A percentile compares a stretch with the other conserved stretches of the same genome.
These are phyloP conservation scores for Esox lucius DNA, from an alignment of 2,797 vertebrate species.

Conservation along the genomic window DNA sequence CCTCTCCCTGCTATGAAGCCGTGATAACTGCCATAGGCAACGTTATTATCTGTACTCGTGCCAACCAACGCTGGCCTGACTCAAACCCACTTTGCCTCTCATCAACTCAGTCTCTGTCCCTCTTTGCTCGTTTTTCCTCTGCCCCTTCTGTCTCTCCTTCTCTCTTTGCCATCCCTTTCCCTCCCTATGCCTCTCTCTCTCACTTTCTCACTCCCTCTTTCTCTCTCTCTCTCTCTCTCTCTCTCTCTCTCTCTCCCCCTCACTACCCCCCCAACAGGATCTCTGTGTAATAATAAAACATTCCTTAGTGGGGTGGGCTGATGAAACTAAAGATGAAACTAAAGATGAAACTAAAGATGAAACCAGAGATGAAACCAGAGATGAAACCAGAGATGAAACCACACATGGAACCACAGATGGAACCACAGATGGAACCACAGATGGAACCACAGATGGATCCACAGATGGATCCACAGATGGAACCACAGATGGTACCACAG, in stretches of 20 bases:
- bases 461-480: no score
- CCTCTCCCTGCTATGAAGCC: slow-evolving; percentile 23
- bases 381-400: no score
- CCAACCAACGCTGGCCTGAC: slow-evolving; percentile 38
- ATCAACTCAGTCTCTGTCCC: slow-evolving; percentile 35
- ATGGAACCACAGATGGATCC: no score
- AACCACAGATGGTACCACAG: no score
- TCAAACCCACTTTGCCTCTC: slow-evolving; percentile 25
- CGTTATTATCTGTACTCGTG: slow-evolving; percentile 50
- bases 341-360: no score
- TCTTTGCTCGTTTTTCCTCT: neutral
- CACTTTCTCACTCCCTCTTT: slow-evolving; percentile 6
- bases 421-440: no score
- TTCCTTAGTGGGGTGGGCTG: neutral
- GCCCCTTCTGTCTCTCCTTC: neutral
- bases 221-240: neutral
- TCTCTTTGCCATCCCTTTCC: slow-evolving; percentile 8
- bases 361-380: no score
- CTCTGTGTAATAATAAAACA: neutral
- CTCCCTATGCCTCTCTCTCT: slow-evolving; percentile 19
- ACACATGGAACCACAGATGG: no score
- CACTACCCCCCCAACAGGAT: neutral
- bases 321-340: neutral
- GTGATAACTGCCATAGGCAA: slow-evolving; percentile 25
- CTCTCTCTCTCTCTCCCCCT: neutral